phyloP scores from a whole-genome alignment of 1,140 invertebrate species.

The Aricia agestis region DNA sequence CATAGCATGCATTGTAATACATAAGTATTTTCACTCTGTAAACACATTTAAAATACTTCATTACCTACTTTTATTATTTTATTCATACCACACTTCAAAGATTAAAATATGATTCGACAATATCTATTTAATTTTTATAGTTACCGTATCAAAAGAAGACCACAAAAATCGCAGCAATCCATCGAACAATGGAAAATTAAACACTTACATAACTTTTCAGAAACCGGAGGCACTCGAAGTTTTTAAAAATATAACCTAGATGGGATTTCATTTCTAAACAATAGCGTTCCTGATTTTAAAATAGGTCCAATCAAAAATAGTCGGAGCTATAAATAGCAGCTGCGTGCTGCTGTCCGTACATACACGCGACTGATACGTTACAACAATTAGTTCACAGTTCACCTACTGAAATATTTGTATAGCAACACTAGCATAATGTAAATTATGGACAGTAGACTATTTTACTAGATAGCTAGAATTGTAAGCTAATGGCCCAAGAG shows the following conservation, averaged over 20 bases:
- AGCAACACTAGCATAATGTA: neutral
- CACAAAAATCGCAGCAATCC: neutral
- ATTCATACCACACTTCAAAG: neutral
- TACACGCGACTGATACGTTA: constrained; percentile 40
- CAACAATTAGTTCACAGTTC: constrained; percentile 31
- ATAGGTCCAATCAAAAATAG: constrained; percentile 56
- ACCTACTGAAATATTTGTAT: constrained; percentile 3
- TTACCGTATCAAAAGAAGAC: neutral
- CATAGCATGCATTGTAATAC: no score
- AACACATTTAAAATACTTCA: no score
- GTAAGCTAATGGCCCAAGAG: no score
- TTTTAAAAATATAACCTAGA: constrained; percentile 43
- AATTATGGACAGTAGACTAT: no score
- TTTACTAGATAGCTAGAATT: no score
- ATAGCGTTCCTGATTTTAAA: constrained; percentile 52
- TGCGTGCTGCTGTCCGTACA: constrained; percentile 48
- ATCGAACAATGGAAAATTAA: neutral
- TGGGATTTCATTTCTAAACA: constrained; percentile 41
- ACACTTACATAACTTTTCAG: constrained; percentile 43
- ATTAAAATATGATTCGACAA: neutral
- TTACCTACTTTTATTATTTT: no score
- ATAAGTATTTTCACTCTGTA: no score
- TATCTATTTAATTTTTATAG: neutral
- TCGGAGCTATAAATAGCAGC: constrained; percentile 60
- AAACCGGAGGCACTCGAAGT: constrained; percentile 34